phyloP scores from a whole-genome alignment of 2,113 vertebrate species.

The Pangasianodon hypophthalmus region DNA sequence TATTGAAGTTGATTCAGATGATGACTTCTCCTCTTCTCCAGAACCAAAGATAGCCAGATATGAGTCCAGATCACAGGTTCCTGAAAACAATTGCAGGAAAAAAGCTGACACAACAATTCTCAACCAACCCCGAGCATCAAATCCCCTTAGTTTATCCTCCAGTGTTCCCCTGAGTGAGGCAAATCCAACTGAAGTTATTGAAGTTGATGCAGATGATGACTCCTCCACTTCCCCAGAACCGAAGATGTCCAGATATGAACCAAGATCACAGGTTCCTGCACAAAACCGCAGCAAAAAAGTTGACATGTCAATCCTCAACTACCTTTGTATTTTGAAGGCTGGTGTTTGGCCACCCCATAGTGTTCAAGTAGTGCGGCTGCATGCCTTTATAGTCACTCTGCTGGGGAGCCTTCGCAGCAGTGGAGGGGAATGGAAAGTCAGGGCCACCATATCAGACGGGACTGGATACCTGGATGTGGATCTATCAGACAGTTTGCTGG shows the following conservation, averaged over 20 bases:
- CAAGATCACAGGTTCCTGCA: neutral
- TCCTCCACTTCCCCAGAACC: conserved; percentile 37
- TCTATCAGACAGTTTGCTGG: conserved; percentile 84
- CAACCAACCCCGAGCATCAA: conserved; percentile 45
- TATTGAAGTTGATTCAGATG: conserved; percentile 50
- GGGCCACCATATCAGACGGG: conserved; percentile 89
- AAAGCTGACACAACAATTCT: conserved; percentile 73
- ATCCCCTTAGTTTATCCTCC: neutral
- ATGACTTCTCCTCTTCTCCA: conserved; percentile 42
- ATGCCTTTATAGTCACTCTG: conserved; percentile 96
- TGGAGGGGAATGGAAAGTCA: conserved; percentile 79
- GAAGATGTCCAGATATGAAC: conserved; percentile 28
- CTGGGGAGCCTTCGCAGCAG: conserved; percentile 83
- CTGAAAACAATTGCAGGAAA: neutral
- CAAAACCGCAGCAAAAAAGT: conserved; percentile 43
- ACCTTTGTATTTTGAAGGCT: conserved; percentile 76
- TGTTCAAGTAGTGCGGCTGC: conserved; percentile 75
- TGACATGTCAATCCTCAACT: conserved; percentile 78
- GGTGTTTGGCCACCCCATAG: conserved; percentile 59
- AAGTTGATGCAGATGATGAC: conserved; percentile 50
- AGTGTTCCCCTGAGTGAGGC: neutral
- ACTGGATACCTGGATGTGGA: conserved; percentile 88
- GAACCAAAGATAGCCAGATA: conserved; percentile 33
- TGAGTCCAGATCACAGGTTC: neutral
- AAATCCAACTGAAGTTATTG: neutral